A percentile compares a stretch with the other conserved stretches of the same genome.
These are phyloP conservation scores for Echiichthys vipera DNA, from an alignment of 2,797 vertebrate genomes.

Conservation along the genomic window DNA sequence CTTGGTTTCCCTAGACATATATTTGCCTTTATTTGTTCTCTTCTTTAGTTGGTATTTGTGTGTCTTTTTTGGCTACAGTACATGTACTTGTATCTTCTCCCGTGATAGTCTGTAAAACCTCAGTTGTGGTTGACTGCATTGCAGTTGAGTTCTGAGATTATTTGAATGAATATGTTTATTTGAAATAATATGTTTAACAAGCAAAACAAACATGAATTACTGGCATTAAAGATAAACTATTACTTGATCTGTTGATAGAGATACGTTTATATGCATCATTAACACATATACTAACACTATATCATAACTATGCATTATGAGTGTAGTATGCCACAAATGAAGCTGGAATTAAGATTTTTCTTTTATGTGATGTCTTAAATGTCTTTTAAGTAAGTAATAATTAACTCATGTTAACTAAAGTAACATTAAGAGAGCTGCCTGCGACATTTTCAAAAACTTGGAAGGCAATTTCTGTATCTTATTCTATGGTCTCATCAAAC, in stretches of 20 bases:
- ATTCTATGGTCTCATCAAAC: neutral
- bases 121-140: conserved; percentile 2
- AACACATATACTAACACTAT: too few species aligned
- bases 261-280: neutral
- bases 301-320: neutral
- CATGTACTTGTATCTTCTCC: neutral
- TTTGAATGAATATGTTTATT: neutral
- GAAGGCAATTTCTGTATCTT: neutral
- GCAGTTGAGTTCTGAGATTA: neutral
- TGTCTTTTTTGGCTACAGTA: neutral
- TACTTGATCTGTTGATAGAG: neutral
- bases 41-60: neutral
- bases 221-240: neutral
- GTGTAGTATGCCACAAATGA: neutral
- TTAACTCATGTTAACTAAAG: too few species aligned
- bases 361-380: neutral
- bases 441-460: neutral
- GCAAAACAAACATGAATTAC: neutral
- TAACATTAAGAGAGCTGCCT: neutral
- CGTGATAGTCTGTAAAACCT: neutral
- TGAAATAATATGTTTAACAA: neutral
- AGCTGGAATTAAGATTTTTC: neutral
- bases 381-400: neutral
- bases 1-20: too few species aligned
- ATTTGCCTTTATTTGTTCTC: neutral